These are phyloP conservation scores for Adoxophyes honmai DNA, from an alignment of 1,140 invertebrate species.

Conservation along the genomic window DNA sequence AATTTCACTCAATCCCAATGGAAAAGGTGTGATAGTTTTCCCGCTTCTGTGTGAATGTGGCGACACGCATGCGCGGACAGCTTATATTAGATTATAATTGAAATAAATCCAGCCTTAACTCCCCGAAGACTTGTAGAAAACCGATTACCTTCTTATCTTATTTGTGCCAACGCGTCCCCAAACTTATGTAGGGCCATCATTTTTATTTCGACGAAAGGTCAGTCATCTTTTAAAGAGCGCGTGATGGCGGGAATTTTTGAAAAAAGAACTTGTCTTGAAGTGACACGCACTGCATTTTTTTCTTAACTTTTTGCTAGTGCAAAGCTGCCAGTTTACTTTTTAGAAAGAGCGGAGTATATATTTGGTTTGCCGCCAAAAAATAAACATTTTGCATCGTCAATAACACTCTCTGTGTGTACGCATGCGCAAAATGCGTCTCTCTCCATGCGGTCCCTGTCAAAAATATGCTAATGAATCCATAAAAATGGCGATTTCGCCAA, in stretches of 20 bases:
- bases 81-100: slow-evolving; percentile 65
- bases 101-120: slow-evolving; percentile 66
- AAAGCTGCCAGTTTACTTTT: not conserved
- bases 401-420: slow-evolving; percentile 27
- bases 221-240: not conserved
- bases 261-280: not conserved
- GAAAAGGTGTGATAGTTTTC: not conserved
- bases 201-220: not conserved
- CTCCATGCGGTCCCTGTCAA: slow-evolving; percentile 50
- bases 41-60: slow-evolving; percentile 46
- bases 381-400: slow-evolving; percentile 75
- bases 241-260: not conserved
- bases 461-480: slow-evolving; percentile 75
- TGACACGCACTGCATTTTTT: not conserved
- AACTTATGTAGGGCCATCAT: not conserved
- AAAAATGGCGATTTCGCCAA: slow-evolving; percentile 63
- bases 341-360: not conserved
- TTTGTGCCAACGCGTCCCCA: slow-evolving; percentile 21
- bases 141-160: slow-evolving; percentile 44
- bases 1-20: too few relatives aligned
- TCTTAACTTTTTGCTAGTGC: not conserved
- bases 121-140: slow-evolving; percentile 39
- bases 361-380: slow-evolving; percentile 62
- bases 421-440: slow-evolving; percentile 47
- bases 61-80: slow-evolving; percentile 50